Conservation (phyloP, 1,140 invertebrate species). For the Euglossa dilemma region DNA sequence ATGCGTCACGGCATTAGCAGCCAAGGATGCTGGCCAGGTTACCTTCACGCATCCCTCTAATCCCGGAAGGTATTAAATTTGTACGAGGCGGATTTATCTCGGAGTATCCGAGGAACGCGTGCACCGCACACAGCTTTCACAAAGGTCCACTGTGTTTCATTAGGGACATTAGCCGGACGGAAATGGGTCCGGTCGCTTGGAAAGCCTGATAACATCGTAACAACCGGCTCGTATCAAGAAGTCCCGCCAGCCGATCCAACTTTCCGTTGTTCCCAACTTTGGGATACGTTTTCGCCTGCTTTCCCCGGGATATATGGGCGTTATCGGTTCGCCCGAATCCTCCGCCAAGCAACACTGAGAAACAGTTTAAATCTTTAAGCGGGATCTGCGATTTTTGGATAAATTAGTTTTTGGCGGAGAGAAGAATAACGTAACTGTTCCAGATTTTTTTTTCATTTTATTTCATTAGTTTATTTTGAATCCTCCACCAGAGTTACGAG, state of each 20-base stretch:
- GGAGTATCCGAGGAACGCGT: neutral
- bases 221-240: neutral
- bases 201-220: neutral
- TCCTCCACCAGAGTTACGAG: too few relatives aligned
- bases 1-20: conserved; percentile 7
- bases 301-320: too few relatives aligned
- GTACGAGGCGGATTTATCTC: conserved; percentile 29
- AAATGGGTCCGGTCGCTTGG: neutral
- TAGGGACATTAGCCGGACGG: conserved; percentile 21
- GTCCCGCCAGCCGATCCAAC: neutral
- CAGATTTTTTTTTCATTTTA: too few relatives aligned
- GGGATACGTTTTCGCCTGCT: neutral
- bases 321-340: too few relatives aligned
- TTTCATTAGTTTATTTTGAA: too few relatives aligned
- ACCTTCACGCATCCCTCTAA: conserved; percentile 2
- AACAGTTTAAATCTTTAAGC: too few relatives aligned
- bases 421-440: too few relatives aligned
- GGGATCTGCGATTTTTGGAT: too few relatives aligned
- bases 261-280: too few relatives aligned
- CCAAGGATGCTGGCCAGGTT: neutral
- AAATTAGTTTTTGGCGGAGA: too few relatives aligned
- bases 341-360: too few relatives aligned
- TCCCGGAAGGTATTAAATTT: conserved; percentile 33
- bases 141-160: conserved; percentile 41
- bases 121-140: conserved; percentile 19